A percentile compares a stretch with the other conserved stretches of the same genome.
Evolutionary conservation across 2,888 invertebrate genomes (phyloP).

Genomic region (Pyralis farinalis): DNA sequence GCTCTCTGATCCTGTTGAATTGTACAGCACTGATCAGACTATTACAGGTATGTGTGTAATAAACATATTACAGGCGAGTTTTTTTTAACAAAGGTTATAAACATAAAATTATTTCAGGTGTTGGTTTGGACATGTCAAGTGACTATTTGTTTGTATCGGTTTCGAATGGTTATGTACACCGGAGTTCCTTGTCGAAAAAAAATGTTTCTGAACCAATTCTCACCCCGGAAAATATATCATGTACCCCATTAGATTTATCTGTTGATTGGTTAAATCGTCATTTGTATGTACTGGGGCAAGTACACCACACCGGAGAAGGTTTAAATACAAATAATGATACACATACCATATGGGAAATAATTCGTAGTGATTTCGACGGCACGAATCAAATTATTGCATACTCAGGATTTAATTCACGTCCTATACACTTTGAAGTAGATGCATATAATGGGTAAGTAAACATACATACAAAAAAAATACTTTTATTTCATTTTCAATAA

Average conservation of each 20-base stretch:
- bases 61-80: too few relatives aligned
- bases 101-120: constrained; percentile 74
- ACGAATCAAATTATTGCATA: constrained; percentile 85
- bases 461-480: background rate
- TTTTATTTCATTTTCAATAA: constrained; percentile 78
- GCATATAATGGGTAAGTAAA: constrained; percentile 91
- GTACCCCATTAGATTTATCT: constrained; percentile 86
- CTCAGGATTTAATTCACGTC: constrained; percentile 85
- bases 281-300: constrained; percentile 90
- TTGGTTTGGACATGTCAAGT: constrained; percentile 88
- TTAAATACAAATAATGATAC: constrained; percentile 40
- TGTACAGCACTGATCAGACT: constrained; percentile 80
- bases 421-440: constrained; percentile 93
- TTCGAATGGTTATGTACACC: constrained; percentile 83
- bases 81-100: too few relatives aligned
- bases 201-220: constrained; percentile 72
- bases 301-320: constrained; percentile 68
- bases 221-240: constrained; percentile 79
- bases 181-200: constrained; percentile 71
- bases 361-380: constrained; percentile 88
- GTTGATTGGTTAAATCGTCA: constrained; percentile 95
- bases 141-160: constrained; percentile 90
- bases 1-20: constrained; percentile 83
- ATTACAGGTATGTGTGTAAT: constrained; percentile 55
- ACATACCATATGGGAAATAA: constrained; percentile 84